These are phyloP conservation scores for Orchestes rusci DNA, from an alignment of 2,888 invertebrate genomes.

Conservation along the genomic window DNA sequence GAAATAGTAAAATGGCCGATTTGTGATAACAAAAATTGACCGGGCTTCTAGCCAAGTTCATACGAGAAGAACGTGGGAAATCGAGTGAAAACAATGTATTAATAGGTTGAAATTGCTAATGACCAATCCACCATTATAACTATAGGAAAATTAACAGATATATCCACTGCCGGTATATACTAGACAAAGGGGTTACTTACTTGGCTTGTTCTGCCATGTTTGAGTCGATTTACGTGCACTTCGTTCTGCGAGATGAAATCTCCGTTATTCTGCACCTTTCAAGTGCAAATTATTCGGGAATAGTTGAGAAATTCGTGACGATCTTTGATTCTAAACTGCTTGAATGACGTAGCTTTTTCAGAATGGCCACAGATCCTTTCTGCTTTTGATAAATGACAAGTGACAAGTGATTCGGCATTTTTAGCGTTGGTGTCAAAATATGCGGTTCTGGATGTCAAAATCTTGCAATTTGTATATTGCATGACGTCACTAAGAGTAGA, in stretches of 20 bases:
- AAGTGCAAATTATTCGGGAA: conserved; percentile 10
- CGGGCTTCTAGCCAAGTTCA: conserved; percentile 9
- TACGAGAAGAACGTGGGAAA: conserved; percentile 8
- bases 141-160: conserved; percentile 28
- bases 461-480: no score
- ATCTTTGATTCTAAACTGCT: conserved; percentile 32
- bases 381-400: no score
- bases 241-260: conserved; percentile 3
- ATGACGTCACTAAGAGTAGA: no score
- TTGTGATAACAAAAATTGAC: conserved; percentile 6
- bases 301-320: conserved; percentile 27
- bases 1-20: conserved; percentile 18
- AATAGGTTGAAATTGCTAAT: conserved; percentile 12
- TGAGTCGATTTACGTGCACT: no score
- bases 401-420: no score
- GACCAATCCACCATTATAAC: conserved; percentile 38
- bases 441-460: no score
- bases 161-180: conserved; percentile 10
- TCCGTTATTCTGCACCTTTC: conserved; percentile 4
- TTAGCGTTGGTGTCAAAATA: no score
- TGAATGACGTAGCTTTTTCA: conserved; percentile 41
- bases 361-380: no score
- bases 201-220: conserved; percentile 39
- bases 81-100: conserved; percentile 12
- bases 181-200: conserved; percentile 28